Conservation (phyloP, 1,140 invertebrate genomes). For the Mycetomoellerius zeteki region DNA sequence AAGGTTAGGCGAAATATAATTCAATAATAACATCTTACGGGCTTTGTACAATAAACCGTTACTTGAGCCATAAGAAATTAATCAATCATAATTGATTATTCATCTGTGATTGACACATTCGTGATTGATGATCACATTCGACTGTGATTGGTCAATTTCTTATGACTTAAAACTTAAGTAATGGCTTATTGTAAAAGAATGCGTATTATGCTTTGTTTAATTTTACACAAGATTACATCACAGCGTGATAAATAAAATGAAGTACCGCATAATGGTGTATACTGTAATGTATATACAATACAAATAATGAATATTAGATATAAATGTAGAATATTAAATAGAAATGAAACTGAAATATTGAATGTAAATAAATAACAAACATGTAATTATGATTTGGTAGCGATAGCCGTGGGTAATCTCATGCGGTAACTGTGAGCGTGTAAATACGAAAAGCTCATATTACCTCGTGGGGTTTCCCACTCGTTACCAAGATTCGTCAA, state of each 20-base stretch:
- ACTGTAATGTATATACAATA: background rate
- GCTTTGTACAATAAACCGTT: no score
- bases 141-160: no score
- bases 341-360: background rate
- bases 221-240: background rate
- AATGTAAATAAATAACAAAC: background rate
- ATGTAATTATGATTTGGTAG: constrained; percentile 80
- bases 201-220: background rate
- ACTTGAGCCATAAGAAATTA: no score
- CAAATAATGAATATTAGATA: background rate
- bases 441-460: constrained; percentile 89
- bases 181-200: no score
- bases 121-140: no score
- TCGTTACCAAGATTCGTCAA: constrained; percentile 85
- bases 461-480: constrained; percentile 92
- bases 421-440: constrained; percentile 96
- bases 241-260: background rate
- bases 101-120: no score
- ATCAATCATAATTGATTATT: no score
- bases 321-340: background rate
- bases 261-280: background rate
- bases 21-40: background rate
- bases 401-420: constrained; percentile 91
- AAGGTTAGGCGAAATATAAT: background rate
- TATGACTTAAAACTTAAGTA: no score